phyloP scores from a whole-genome alignment of 2,888 invertebrate genomes.

The Melinaea marsaeus region DNA sequence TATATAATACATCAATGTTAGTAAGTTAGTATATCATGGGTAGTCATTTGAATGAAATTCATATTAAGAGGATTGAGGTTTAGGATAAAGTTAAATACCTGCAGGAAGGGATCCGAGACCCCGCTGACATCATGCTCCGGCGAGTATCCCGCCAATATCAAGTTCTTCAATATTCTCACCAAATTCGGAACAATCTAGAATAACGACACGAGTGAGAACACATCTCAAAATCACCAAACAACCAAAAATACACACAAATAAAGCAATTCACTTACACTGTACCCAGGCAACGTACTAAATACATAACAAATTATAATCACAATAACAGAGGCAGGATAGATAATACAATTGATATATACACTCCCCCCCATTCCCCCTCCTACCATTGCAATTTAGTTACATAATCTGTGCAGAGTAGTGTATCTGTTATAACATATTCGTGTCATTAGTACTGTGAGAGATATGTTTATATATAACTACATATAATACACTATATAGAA shows the following conservation, averaged over 20 bases:
- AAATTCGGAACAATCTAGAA: constrained; percentile 97
- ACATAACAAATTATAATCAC: neutral
- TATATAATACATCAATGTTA: too few species aligned
- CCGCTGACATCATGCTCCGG: constrained; percentile 99
- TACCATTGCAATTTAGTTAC: constrained; percentile 21
- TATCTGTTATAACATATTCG: neutral
- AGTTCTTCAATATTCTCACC: constrained; percentile 98
- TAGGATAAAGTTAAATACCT: constrained; percentile 77
- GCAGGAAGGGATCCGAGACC: constrained; percentile 99
- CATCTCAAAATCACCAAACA: neutral
- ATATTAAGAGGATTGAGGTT: too few species aligned
- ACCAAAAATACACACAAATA: neutral
- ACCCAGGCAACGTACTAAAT: constrained; percentile 5
- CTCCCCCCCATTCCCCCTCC: neutral
- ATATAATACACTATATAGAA: neutral
- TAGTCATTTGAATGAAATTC: too few species aligned
- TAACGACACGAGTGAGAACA: neutral
- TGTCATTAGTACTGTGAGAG: constrained; percentile 11
- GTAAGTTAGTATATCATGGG: too few species aligned
- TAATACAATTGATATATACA: neutral
- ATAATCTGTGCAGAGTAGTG: constrained; percentile 18
- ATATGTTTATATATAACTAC: constrained; percentile 5
- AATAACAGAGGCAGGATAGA: too few species aligned
- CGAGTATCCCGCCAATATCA: constrained; percentile 98
- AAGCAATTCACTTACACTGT: too few species aligned